Evolutionary conservation across 2,888 invertebrate genomes (phyloP), one percentile per base, ranked within the genome.

Genomic region (Cacoxenus indagator): DNA sequence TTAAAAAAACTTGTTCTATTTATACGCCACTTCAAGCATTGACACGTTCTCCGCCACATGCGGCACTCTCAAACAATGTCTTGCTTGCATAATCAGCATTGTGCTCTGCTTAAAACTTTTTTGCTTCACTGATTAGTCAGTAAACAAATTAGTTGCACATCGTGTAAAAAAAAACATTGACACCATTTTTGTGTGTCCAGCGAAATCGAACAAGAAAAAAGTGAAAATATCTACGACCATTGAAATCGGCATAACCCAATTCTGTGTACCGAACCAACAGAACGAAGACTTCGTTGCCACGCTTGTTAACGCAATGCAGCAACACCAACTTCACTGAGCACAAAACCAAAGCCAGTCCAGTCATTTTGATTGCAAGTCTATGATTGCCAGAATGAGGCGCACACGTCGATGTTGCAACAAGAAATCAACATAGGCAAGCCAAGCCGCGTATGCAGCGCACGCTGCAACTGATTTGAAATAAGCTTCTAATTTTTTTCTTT

Each of bases 161-260:
- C 55, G 6, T 51, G 45, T 4, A 14, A 27, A 26, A 62, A 62
- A 22, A 62, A 80, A 81, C 80, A 81, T 83, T 81, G 80, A 81
- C 80, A 81, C 80, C 83, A 81, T 81, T 67, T 76, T 37, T 37
- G 2, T 37, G 8, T 5, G 8, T 37, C 69, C 64, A 61, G 69
- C 77, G 61, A 62, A 62, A 62, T 62, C 61, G 45, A 62, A 62
- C 61, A 43, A 62, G 61, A 62, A 62, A 62, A 62, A 62, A 62
- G 61, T 62, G 61, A 62, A 62, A 62, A 62, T 62, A 45, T 37
- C n/a, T n/a, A n/a, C n/a, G n/a, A n/a, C n/a, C n/a, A n/a, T 51
- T 9, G 22, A 51, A 51, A 59, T 31, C 37, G n/a, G 59, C 61
- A 62, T 62, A 62, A 62, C 61, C 61, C 43, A 43, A 62, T 62